Base-by-base conservation (phyloP, 2,113 vertebrate species). In the Coturnix japonica region DNA sequence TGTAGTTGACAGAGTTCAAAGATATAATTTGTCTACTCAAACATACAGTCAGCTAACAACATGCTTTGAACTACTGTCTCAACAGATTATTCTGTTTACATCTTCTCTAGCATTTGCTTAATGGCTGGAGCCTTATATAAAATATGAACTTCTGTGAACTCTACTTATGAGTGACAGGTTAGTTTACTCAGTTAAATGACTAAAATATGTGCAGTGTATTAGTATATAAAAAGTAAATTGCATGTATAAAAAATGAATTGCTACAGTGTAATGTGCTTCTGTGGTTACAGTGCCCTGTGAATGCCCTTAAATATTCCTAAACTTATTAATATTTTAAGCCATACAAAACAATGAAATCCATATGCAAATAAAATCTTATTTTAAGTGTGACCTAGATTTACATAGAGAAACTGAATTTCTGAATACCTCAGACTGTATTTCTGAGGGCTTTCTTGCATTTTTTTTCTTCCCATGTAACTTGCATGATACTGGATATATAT, bases 311-410 rank as follows among this genome's bases (percentile, higher is more conserved):
- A 80, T n/a, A 26, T 78, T 61, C 84, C 47, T 74, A 7, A 85
- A 10, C 2, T 81, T 17, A 81, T 86, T 64, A 86, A 74, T 93
- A 93, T 92, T 86, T 95, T 91, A 93, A 83, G 20, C 30, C 17
- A 89, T 37, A 5, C 56, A 69, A 91, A 93, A 81, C 25, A 8
- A 86, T 41, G 37, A 91, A 91, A 56, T 47, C 4, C 67, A 10
- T 80, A 81, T 80, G 51, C 41, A 92, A 90, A 90, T 78, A 71
- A 71, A 77, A 2, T 3, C 30, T 87, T 80, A 19, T 19, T 71
- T 81, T 71, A 46, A 67, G 30, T 35, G 18, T 81, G 87, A 89
- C 89, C 91, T 84, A 78, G 61, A 84, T 94, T 90, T 80, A 20
- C 10, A 30, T 80, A n/a, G 67, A 59, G 16, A 66, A 82, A 69